A percentile compares a stretch with the other conserved stretches of the same genome.
These are phyloP conservation scores for Chrysopilus asiliformis DNA, from an alignment of 2,888 invertebrate species.

Conservation along the genomic window DNA sequence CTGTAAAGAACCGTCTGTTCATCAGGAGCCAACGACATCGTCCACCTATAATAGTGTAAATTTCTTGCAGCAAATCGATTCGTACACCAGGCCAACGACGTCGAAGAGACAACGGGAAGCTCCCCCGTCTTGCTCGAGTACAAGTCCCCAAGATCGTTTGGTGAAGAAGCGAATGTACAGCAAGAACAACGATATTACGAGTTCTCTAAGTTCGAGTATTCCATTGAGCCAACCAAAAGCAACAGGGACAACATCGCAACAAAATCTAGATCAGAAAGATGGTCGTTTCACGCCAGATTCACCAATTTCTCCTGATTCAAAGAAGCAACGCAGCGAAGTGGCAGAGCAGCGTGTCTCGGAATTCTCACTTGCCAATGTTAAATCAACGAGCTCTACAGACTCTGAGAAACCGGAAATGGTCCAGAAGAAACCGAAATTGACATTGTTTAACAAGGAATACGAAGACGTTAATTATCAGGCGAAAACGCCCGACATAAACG, in stretches of 20 bases:
- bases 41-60: conserved; percentile 14
- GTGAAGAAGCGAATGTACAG: conserved; percentile 25
- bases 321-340: conserved; percentile 11
- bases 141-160: conserved; percentile 24
- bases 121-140: conserved; percentile 10
- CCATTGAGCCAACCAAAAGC: conserved; percentile 17
- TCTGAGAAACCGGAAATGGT: neutral
- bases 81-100: conserved; percentile 7
- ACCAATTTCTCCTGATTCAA: conserved; percentile 1
- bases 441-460: conserved; percentile 28
- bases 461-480: conserved; percentile 9
- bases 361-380: conserved; percentile 2
- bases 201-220: conserved; percentile 32
- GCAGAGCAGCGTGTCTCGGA: neutral
- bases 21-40: too few relatives aligned
- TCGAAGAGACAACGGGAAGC: conserved; percentile 13
- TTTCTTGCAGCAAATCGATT: conserved; percentile 3
- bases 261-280: neutral
- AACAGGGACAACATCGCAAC: neutral
- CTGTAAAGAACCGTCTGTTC: conserved; percentile 26
- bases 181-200: conserved; percentile 31
- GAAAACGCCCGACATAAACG: neutral
- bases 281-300: too few relatives aligned
- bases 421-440: conserved; percentile 24
- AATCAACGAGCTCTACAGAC: conserved; percentile 6